These are phyloP conservation scores for Arctopsyche grandis DNA, from an alignment of 1,140 invertebrate genomes.

Conservation along the genomic window DNA sequence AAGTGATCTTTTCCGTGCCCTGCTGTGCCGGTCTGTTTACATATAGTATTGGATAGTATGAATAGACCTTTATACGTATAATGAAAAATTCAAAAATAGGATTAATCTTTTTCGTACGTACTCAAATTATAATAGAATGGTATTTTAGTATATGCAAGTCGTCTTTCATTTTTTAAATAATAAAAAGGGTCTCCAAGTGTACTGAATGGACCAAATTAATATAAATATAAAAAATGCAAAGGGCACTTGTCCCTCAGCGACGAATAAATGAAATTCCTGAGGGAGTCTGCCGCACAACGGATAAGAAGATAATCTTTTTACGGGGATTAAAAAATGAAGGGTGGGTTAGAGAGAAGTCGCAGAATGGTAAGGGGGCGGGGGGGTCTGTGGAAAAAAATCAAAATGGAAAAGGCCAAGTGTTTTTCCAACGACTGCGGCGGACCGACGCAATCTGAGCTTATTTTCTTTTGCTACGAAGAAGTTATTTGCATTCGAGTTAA, in stretches of 20 bases:
- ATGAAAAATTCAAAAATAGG: too few species aligned
- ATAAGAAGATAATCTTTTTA: slow-evolving; percentile 55
- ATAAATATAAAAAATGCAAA: slow-evolving; percentile 5
- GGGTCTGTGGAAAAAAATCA: slow-evolving; percentile 34
- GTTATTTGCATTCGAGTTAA: slow-evolving; percentile 49
- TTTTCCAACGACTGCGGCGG: slow-evolving; percentile 39
- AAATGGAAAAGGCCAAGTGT: slow-evolving; percentile 45
- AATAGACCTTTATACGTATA: too few species aligned
- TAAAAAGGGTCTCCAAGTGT: not conserved
- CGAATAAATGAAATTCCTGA: slow-evolving; percentile 41
- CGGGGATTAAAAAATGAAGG: slow-evolving; percentile 54
- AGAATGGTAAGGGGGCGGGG: too few species aligned
- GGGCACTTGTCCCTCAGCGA: slow-evolving; percentile 4
- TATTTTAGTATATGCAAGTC: too few species aligned
- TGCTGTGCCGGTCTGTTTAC: too few species aligned
- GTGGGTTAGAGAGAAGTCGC: not conserved
- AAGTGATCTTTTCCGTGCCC: too few species aligned
- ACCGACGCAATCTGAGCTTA: slow-evolving; percentile 18
- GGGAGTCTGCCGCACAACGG: slow-evolving; percentile 37
- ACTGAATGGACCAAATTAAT: slow-evolving; percentile 9
- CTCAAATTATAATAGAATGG: too few species aligned
- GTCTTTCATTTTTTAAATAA: too few species aligned
- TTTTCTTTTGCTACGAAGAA: slow-evolving; percentile 39
- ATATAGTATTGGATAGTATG: too few species aligned
- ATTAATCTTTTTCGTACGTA: too few species aligned